These are phyloP conservation scores for Esox lucius DNA, from an alignment of 2,797 vertebrate species.

Conservation along the genomic window DNA sequence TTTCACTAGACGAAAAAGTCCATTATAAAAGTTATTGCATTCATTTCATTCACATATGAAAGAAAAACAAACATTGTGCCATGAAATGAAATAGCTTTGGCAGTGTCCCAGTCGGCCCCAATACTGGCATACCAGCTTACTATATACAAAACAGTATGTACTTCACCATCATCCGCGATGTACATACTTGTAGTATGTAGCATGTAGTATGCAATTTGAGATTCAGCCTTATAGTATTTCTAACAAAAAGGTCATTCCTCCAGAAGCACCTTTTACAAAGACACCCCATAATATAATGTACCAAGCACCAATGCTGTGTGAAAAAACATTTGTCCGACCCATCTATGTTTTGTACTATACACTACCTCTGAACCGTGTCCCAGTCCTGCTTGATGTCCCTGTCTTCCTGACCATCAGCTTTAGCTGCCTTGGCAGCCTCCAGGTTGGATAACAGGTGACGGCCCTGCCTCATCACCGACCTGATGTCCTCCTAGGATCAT, in stretches of 20 bases:
- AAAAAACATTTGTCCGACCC: neutral
- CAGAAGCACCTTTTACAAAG: neutral
- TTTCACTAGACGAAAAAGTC: too few relatives aligned
- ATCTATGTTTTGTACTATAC: neutral
- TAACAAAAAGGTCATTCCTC: neutral
- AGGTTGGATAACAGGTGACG: conserved; percentile 85
- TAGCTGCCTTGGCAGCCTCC: conserved; percentile 75
- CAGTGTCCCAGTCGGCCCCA: too few relatives aligned
- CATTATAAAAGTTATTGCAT: too few relatives aligned
- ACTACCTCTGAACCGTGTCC: conserved; percentile 88
- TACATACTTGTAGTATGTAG: too few relatives aligned
- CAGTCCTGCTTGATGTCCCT: conserved; percentile 81
- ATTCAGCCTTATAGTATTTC: too few relatives aligned
- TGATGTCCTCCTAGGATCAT: conserved; percentile 82
- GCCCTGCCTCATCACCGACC: conserved; percentile 87
- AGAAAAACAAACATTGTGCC: too few relatives aligned
- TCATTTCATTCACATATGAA: too few relatives aligned
- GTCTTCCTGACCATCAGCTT: conserved; percentile 68
- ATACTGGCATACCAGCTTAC: too few relatives aligned
- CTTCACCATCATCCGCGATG: too few relatives aligned
- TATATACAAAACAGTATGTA: too few relatives aligned
- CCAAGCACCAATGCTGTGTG: neutral
- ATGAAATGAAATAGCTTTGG: too few relatives aligned
- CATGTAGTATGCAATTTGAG: too few relatives aligned
- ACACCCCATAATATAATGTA: neutral